These are phyloP conservation scores for Barnardius zonarius DNA, from an alignment of 2,113 vertebrate species.

Conservation along the genomic window DNA sequence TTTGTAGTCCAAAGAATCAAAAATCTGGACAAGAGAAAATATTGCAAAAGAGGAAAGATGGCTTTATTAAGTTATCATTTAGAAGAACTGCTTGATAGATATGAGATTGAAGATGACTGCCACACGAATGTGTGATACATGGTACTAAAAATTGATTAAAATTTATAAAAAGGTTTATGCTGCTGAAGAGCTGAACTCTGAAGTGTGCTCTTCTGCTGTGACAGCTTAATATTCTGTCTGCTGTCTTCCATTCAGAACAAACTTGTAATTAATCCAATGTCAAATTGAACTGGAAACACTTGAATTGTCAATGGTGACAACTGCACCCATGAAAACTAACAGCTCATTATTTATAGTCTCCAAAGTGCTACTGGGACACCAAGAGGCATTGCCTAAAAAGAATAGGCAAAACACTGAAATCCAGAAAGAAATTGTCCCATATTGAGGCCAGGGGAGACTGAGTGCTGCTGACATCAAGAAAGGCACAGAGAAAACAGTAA, in stretches of 20 bases:
- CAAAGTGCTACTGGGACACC: neutral
- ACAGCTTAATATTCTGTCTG: neutral
- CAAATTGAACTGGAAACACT: neutral
- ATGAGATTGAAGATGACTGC: neutral
- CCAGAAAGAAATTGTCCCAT: neutral
- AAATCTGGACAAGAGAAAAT: neutral
- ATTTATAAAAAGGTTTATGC: neutral
- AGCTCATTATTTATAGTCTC: neutral
- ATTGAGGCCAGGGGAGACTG: neutral
- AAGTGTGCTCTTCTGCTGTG: neutral
- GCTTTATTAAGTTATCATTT: neutral
- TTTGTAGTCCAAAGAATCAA: neutral
- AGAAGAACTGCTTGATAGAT: neutral
- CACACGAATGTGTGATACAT: neutral
- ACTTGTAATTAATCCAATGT: neutral
- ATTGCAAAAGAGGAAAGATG: neutral
- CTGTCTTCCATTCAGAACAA: neutral
- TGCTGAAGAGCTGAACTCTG: neutral
- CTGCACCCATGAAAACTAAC: neutral
- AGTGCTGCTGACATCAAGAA: neutral
- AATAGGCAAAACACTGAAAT: neutral
- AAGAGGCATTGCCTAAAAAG: neutral
- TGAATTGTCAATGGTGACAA: neutral
- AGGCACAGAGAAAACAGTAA: neutral
- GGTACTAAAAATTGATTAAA: neutral